These are phyloP conservation scores for Accipiter virgatus DNA, from an alignment of 2,113 vertebrate genomes.

Conservation along the genomic window DNA sequence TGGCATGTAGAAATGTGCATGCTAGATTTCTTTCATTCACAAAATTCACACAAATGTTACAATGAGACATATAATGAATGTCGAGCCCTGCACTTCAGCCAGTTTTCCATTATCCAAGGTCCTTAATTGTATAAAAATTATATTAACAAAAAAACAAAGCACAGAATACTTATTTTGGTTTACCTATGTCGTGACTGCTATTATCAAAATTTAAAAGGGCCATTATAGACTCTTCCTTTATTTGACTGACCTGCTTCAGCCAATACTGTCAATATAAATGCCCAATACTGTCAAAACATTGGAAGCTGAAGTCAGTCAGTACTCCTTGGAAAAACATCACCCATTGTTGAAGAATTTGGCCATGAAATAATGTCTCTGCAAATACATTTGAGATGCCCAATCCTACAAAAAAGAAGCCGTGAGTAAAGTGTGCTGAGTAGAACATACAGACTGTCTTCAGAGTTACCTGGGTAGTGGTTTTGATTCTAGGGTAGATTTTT, in stretches of 20 bases:
- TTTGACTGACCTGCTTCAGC: not conserved
- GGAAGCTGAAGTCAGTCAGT: not conserved
- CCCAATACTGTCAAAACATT: not conserved
- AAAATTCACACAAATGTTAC: not conserved
- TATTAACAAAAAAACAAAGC: not conserved
- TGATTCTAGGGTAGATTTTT: not conserved
- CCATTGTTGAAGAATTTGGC: not conserved
- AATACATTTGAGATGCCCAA: not conserved
- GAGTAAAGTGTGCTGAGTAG: not conserved
- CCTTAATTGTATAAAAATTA: not conserved
- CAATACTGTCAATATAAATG: not conserved
- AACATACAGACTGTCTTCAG: not conserved
- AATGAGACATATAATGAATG: not conserved
- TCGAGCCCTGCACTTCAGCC: not conserved
- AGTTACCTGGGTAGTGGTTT: not conserved
- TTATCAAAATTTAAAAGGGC: not conserved
- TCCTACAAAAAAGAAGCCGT: not conserved
- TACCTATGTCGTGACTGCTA: accelerated
- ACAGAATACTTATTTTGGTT: not conserved
- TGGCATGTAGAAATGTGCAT: not conserved
- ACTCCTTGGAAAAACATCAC: not conserved
- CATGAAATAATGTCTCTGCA: not conserved
- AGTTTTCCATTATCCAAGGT: not conserved
- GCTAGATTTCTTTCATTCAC: not conserved
- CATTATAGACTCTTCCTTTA: not conserved